phyloP scores from a whole-genome alignment of 2,888 invertebrate genomes.

The Hypselothyrea guttata region DNA sequence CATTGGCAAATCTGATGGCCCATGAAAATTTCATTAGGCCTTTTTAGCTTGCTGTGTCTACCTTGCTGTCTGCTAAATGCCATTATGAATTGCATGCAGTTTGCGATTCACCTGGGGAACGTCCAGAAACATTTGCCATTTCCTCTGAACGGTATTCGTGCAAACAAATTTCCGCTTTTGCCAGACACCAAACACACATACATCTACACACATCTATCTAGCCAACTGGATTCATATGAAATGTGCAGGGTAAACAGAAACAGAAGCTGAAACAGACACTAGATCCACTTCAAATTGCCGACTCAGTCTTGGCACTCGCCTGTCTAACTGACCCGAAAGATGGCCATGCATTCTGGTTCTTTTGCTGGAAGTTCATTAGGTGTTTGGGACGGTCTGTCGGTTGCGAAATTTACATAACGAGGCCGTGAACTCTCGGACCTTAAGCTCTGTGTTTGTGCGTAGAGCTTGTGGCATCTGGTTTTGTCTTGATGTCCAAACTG shows the following conservation, averaged over 20 bases:
- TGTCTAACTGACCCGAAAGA: conserved; percentile 24
- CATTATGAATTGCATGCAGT: conserved; percentile 42
- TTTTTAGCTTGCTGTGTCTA: conserved; percentile 20
- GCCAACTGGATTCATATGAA: conserved; percentile 21
- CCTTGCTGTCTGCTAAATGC: conserved; percentile 36
- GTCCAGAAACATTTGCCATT: conserved; percentile 55
- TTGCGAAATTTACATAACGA: conserved; percentile 58
- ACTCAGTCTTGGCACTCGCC: conserved; percentile 41
- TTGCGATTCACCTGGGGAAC: conserved; percentile 28
- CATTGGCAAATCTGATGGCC: conserved; percentile 33
- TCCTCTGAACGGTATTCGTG: conserved; percentile 60
- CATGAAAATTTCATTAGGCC: conserved; percentile 65
- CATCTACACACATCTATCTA: conserved; percentile 3
- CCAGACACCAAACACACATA: conserved; percentile 8
- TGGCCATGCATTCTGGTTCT: neutral
- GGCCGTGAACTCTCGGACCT: conserved; percentile 54
- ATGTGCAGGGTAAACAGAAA: conserved; percentile 37
- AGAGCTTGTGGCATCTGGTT: conserved; percentile 8
- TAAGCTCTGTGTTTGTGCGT: conserved; percentile 6
- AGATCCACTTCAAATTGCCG: conserved; percentile 56
- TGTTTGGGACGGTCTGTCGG: conserved; percentile 10
- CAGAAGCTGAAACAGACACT: conserved; percentile 36
- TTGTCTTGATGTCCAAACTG: no score
- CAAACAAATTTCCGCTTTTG: conserved; percentile 70
- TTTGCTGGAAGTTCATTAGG: neutral